Evolutionary conservation across 2,797 vertebrate species (phyloP).

Genomic region (Poecilia wingei): DNA sequence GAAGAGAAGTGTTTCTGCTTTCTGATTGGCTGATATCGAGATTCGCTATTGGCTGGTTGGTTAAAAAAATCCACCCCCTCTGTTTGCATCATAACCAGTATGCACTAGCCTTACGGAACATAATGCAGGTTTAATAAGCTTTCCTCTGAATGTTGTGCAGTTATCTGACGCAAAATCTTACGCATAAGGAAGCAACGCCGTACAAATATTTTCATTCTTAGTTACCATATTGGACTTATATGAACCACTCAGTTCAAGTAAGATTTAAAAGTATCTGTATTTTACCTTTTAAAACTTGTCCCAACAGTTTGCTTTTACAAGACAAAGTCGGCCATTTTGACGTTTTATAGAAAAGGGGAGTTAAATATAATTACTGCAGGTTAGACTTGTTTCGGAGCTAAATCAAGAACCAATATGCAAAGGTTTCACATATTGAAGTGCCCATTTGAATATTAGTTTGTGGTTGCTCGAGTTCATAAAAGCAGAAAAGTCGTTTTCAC

Average conservation of each 20-base stretch:
- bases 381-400: background rate
- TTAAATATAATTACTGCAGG: background rate
- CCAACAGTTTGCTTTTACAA: background rate
- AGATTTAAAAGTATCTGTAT: background rate
- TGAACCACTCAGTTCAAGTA: background rate
- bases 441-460: background rate
- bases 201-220: background rate
- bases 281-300: background rate
- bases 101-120: background rate
- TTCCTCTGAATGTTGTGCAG: background rate
- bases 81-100: background rate
- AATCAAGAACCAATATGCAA: background rate
- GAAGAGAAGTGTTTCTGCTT: slow-evolving; percentile 46
- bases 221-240: background rate
- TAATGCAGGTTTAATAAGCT: background rate
- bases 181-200: background rate
- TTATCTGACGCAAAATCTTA: background rate
- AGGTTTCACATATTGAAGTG: no score
- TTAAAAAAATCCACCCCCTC: background rate
- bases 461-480: background rate
- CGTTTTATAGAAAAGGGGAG: background rate
- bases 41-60: slow-evolving; percentile 53
- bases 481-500: no score
- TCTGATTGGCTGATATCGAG: slow-evolving; percentile 58
- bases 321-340: slow-evolving; percentile 1